Base-by-base conservation (phyloP, 1,140 invertebrate species). In the Bacillus rossius region DNA sequence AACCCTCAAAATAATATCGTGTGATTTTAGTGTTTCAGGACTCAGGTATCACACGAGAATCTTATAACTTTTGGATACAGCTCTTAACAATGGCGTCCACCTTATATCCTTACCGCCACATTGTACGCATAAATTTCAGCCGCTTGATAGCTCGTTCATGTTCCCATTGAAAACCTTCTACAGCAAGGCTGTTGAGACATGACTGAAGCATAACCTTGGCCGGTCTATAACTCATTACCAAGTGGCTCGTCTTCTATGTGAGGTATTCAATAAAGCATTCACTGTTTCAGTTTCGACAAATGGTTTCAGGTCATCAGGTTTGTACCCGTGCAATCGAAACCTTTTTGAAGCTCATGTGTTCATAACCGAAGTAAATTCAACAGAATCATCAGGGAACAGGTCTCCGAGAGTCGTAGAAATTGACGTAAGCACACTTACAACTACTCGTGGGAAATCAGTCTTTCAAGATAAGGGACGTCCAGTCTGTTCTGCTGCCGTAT, bases 121-220 rank as follows among this genome's bases (percentile, higher is more conserved):
- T 14, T 19, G 17, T 8, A 45, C 45, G 13, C 45, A 48, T 48
- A 22, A 26, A 48, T 13, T 48, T 14, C 8, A 48, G 16, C 45
- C 45, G 17, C 59, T 74, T 14, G 72, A 75, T 50, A 62, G 67
- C 14, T 47, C 65, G 26, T 71, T 74, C 49, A 73, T 74, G 67
- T 61, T 60, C 41, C 68, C 69, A 17, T 55, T 75, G 34, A 73
- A 67, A 51, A 68, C 60, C 7, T 69, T 65, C 51, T 75, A 72
- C 53, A 60, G 51, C 49, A 49, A 69, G 53, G 68, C 67, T 61
- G 59, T 70, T 17, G 23, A 55, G 59, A 61, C 48, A 34, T 75
- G 63, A 65, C 37, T 74, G 17, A 45, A 20, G 13, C 22, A 4
- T 5, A 19, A 25, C 20, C 51, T 29, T 42, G 51, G 51, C 3